phyloP scores from a whole-genome alignment of 2,113 vertebrate genomes.

The Lycocorax pyrrhopterus region DNA sequence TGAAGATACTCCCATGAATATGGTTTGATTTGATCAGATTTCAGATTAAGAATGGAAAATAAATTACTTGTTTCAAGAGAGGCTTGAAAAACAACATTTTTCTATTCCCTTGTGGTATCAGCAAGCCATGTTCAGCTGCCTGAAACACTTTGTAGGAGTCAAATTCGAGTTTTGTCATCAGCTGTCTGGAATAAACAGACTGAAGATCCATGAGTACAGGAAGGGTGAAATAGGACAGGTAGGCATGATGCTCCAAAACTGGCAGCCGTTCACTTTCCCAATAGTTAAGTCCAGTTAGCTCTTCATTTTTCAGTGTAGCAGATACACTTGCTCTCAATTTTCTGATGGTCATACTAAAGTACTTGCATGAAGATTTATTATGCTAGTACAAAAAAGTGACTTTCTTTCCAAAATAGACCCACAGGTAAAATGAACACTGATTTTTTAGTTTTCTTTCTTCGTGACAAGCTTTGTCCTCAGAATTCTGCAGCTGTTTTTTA shows the following conservation, averaged over 20 bases:
- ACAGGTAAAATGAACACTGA: neutral
- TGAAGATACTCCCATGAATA: neutral
- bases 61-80: neutral
- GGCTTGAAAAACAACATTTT: accelerated
- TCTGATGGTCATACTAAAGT: neutral
- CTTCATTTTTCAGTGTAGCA: neutral
- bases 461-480: neutral
- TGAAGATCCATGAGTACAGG: neutral
- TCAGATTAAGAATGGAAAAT: neutral
- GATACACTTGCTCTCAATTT: neutral
- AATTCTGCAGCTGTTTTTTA: neutral
- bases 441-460: neutral
- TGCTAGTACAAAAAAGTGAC: neutral
- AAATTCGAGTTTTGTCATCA: neutral
- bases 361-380: neutral
- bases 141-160: neutral
- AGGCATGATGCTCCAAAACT: accelerated
- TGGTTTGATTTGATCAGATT: neutral
- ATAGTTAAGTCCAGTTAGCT: neutral
- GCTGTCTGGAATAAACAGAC: neutral
- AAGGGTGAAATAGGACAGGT: neutral
- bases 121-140: neutral
- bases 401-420: neutral
- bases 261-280: neutral
- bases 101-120: neutral